Base-by-base conservation (phyloP, 2,113 vertebrate genomes). In the Dinomys branickii region DNA sequence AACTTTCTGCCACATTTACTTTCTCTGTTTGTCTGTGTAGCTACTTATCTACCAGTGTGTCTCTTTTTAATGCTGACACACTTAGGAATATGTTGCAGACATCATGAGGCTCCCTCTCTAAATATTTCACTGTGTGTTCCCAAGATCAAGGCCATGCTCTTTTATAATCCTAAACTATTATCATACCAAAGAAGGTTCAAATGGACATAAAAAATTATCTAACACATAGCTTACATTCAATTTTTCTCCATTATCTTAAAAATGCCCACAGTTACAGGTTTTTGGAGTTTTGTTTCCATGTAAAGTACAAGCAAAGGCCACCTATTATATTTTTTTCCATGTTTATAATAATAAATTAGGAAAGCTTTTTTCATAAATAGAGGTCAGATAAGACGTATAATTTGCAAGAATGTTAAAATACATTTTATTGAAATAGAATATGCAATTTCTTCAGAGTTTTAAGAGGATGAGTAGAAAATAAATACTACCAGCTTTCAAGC, bases 341-440 rank as follows among this genome's bases (percentile, higher is more conserved):
- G 28, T 87, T 84, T 50, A 22, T 61, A 22, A 20, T 88, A 95
- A 59, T 81, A 96, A 85, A 35, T 90, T 85, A 91, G 91, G 58
- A 90, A 93, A 90, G 3, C 0, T 8, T 67, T 94, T 93, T 26
- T 94, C 71, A 88, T 67, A 61, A 87, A 78, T 59, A 61, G 71
- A 96, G 38, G 56, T 91, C 52, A 61, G 7, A 75, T 91, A 61
- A 61, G n/a, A 93, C 61, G 28, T 83, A 7, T 67, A 69, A 41
- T 56, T 63, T 26, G n/a, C 75, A 24, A 44, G 78, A 90, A 85
- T 80, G 50, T 88, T 91, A 85, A 80, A 75, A 75, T 33, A 24
- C 26, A 61, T 56, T 88, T 81, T 61, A 77, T 63, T 56, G 47
- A 82, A 90, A 80, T 28, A 47, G 38, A 93, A 85, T 61, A 85